Evolutionary conservation across 53 echinoderm and acorn worm species (phyloP).

Genomic region (Paracentrotus lividus): DNA sequence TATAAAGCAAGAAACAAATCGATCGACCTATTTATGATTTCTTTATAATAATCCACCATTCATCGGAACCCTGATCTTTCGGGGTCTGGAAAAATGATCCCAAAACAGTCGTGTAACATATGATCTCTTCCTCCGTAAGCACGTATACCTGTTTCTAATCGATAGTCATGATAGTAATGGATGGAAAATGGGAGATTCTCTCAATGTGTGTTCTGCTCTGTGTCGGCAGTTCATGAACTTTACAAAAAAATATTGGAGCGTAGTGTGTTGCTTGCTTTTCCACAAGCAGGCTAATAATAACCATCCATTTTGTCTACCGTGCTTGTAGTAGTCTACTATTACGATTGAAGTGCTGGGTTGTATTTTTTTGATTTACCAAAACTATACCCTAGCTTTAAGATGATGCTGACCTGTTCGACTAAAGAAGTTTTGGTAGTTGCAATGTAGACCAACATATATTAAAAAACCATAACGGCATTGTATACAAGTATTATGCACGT

Average conservation of each 20-base stretch:
- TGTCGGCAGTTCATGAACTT: slow-evolving; percentile 6
- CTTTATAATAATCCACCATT: background rate
- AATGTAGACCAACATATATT: too few species aligned
- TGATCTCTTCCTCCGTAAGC: slow-evolving; percentile 15
- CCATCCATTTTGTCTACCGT: too few species aligned
- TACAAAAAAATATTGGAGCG: background rate
- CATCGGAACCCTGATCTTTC: slow-evolving; percentile 13
- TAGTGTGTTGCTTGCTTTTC: background rate
- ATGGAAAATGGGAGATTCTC: background rate
- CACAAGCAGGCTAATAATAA: too few species aligned
- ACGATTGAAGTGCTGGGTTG: too few species aligned
- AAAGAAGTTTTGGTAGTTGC: too few species aligned
- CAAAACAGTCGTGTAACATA: slow-evolving; percentile 24
- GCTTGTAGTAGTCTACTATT: too few species aligned
- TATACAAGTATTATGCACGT: too few species aligned
- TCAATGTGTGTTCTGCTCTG: background rate
- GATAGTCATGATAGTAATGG: slow-evolving; percentile 39
- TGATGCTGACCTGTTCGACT: too few species aligned
- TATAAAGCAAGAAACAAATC: background rate
- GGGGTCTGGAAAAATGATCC: background rate
- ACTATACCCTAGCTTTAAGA: too few species aligned
- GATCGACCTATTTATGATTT: slow-evolving; percentile 51
- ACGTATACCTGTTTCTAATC: slow-evolving; percentile 24
- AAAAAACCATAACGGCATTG: too few species aligned
- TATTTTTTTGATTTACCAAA: too few species aligned